Evolutionary conservation across 1,140 invertebrate species (phyloP), one percentile per base, ranked within the genome.

Genomic region (Tetraneura akinire): DNA sequence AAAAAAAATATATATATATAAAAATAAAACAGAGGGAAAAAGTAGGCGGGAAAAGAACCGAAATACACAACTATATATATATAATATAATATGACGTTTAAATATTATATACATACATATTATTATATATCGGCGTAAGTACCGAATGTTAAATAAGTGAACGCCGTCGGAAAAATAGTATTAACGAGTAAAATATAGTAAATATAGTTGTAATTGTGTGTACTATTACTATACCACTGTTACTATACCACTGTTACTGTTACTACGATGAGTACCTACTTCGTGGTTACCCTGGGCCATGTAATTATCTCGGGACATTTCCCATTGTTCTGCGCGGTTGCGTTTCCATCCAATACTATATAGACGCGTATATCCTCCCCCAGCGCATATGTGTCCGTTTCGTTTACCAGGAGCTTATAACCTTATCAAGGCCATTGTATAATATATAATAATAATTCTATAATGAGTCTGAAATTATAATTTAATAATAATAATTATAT

Each of bases 291-390:
- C 71, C 26, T 76, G 29, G 14, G 21, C 55, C 37, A 29, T 78
- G 55, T 78, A 78, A 78, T 78, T 78, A 78, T 78, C 51, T 78
- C 14, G 42, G 42, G 21, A 32, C 51, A n/a, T 57, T 66, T 53
- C 47, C 60, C 49, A 81, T 55, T 62, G 53, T 73, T 78, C 64
- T 64, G 37, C 32, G 51, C 42, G 42, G 29, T 21, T 42, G 60
- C 23, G 23, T 71, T 49, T 49, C 10, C 10, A 14, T 29, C 37
- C 42, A 47, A 26, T 49, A 32, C 29, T 47, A 37, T 37, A 37
- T 37, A 37, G 32, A 37, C 32, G 8, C 32, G 32, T 21, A 45
- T n/a, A 21, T 42, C 37, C n/a, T n/a, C n/a, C n/a, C n/a, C n/a
- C n/a, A n/a, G 37, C 37, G 13, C 64, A 3, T 3, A 11, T 68